Base-by-base conservation (phyloP, 2,888 invertebrate genomes). In the Amblyjoppa proteus region DNA sequence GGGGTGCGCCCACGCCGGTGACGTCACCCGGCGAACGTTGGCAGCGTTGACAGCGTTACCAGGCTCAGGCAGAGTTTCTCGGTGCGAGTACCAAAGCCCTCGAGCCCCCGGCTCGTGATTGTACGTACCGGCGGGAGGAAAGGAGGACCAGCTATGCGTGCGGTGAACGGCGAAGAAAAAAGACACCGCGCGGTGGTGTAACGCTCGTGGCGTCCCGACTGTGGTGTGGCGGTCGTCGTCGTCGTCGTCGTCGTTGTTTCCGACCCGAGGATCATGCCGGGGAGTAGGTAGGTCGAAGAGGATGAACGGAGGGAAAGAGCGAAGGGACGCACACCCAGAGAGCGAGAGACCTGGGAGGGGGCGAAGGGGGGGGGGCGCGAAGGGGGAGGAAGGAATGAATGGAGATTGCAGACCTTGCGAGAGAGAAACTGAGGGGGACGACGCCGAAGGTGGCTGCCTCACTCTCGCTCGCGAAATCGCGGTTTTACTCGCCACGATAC, bases 1-100 rank as follows among this genome's bases (percentile, higher is more conserved):
- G 93, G 93, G 92, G 93, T 93, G 93, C 93, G 92, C 93, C 93
- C 93, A 93, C 93, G 92, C 92, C 83, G 90, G 85, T 93, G 93
- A 93, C 93, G 93, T 93, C 93, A 93, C 87, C 89, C 89, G 89
- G 92, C 92, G 92, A 92, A 92, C 92, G 91, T 91, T 90, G 91
- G 90, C 92, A 90, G 91, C 88, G 91, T 91, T 91, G 91, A 90
- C 90, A 90, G 88, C 83, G 89, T 88, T 88, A 88, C 89, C 87
- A 85, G 75, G 56, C 88, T 84, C 81, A 41, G 49, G 49, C 41
- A 51, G 56, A 16, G 41, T 38, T 53, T 28, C 61, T 61, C 61
- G 53, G 20, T 11, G 58, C 61, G 31, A 16, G 61, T 31, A 31
- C 31, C 45, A 3, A 13, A 45, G 45, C 13, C 45, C 45, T 45